Percentiles rank a stretch among this genome's conserved stretches.
phyloP scores from a whole-genome alignment of 1,140 invertebrate genomes.

The Oryzaephilus surinamensis region DNA sequence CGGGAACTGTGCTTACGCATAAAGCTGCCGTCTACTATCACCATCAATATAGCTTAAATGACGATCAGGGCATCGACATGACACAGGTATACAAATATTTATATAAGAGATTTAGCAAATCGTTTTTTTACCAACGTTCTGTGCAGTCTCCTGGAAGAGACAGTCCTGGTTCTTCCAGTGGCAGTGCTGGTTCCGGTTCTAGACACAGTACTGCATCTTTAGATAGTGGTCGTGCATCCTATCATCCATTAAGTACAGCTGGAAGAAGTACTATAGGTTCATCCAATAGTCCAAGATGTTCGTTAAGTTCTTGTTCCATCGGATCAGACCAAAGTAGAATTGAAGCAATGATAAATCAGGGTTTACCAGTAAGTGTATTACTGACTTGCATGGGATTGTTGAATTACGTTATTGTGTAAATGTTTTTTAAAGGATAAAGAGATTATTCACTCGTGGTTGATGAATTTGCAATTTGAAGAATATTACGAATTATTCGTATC shows the following conservation, averaged over 20 bases:
- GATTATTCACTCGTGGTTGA: slow-evolving; percentile 88
- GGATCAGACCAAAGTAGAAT: slow-evolving; percentile 59
- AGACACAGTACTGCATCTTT: slow-evolving; percentile 85
- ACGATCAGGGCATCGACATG: slow-evolving; percentile 61
- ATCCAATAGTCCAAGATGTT: slow-evolving; percentile 43
- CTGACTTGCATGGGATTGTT: neutral
- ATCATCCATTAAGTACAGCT: slow-evolving; percentile 40
- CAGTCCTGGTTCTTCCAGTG: slow-evolving; percentile 78
- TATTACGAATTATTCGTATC: slow-evolving; percentile 89
- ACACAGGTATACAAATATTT: slow-evolving; percentile 45
- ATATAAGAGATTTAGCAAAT: neutral
- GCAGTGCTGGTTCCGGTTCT: slow-evolving; percentile 61
- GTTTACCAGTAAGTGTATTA: slow-evolving; percentile 41
- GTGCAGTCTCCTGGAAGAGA: slow-evolving; percentile 74
- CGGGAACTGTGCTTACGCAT: slow-evolving; percentile 49
- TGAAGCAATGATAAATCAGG: slow-evolving; percentile 53
- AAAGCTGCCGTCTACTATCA: slow-evolving; percentile 63
- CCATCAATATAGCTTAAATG: slow-evolving; percentile 60
- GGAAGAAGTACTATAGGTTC: slow-evolving; percentile 34
- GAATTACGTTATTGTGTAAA: neutral
- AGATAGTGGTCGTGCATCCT: slow-evolving; percentile 84
- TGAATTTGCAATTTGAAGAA: slow-evolving; percentile 91
- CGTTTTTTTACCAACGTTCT: neutral
- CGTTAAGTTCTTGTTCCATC: slow-evolving; percentile 62
- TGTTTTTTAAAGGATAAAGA: slow-evolving; percentile 70